Evolutionary conservation across 37 sponge, comb jelly and placozoan species (phyloP), one percentile per base, ranked within the genome.

Genomic region (Theonella swinhoei): DNA sequence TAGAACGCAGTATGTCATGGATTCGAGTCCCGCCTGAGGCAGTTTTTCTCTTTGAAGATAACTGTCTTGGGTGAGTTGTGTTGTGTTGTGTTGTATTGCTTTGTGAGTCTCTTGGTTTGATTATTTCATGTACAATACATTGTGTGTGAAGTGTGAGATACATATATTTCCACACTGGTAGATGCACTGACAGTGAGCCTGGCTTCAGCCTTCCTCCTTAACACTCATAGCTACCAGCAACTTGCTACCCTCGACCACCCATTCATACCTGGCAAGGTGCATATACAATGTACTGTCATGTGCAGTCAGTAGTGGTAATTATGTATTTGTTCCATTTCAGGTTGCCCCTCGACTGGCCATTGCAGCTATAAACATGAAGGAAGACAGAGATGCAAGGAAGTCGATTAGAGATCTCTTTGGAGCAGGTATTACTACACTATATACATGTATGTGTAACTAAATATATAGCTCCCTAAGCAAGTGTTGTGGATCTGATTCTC

Each of bases 171-270:
- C n/a, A n/a, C n/a, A n/a, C n/a, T n/a, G n/a, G n/a, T n/a, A 36
- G 78, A 84, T 43, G 29, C 69, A 33, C 2, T 47, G 39, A 59
- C 80, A 11, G 61, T 86, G 42, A 76, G 85, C n/a, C 24, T 91
- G 22, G 82, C 83, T n/a, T 72, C 79, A 68, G 92, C 93, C 20
- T 89, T 91, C 64, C 77, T 95, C 8, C 87, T 95, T 31, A 95
- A 95, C 61, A 63, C 76, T 2, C 76, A 83, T 41, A 80, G 88
- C 54, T 95, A 85, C 42, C 22, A 39, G 0, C 85, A 85, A 35
- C 60, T 95, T 36, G 20, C 66, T 36, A 14, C 68, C 35, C 39
- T 30, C 25, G 87, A 88, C 0, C 60, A 36, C 11, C 75, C 64
- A 4, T 33, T 62, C 42, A 42, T 30, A 9, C 83, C 83, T 17